phyloP scores from a whole-genome alignment of 2,888 invertebrate species.

The Cheilosia soror region DNA sequence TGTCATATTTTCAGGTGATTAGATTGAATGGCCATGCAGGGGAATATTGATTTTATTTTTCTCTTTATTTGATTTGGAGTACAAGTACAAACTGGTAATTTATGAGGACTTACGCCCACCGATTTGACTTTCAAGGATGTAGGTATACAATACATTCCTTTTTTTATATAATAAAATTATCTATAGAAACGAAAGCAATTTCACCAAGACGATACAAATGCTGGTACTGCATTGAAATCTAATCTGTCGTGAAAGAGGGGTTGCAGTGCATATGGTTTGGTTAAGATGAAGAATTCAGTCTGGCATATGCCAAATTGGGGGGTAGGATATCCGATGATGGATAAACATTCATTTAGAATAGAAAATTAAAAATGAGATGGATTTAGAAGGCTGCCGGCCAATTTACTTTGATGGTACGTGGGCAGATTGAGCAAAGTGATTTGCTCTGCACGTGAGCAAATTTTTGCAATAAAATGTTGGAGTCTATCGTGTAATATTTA shows the following conservation, averaged over 20 bases:
- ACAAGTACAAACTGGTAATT: constrained; percentile 14
- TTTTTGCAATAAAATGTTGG: constrained; percentile 11
- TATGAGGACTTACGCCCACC: neutral
- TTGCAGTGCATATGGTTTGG: neutral
- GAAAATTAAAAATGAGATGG: constrained; percentile 72
- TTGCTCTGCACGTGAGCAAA: constrained; percentile 22
- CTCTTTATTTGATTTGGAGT: constrained; percentile 8
- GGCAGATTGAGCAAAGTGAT: constrained; percentile 26
- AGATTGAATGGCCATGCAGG: constrained; percentile 56
- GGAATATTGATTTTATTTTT: constrained; percentile 64
- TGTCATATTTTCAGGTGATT: constrained; percentile 71
- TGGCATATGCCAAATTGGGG: constrained; percentile 51
- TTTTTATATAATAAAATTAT: neutral
- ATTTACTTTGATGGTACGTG: constrained; percentile 44
- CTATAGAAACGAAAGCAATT: constrained; percentile 7
- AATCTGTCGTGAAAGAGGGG: neutral
- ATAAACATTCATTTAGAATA: constrained; percentile 65
- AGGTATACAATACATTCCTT: too few relatives aligned
- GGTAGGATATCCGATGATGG: constrained; percentile 65
- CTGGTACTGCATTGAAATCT: neutral
- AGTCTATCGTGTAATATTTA: neutral
- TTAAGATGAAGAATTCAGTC: constrained; percentile 39
- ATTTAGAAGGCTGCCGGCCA: constrained; percentile 34
- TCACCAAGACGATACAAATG: neutral
- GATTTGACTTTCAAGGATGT: neutral